Base-by-base conservation (phyloP, 2,888 invertebrate species). In the Chromoteleia sp. region DNA sequence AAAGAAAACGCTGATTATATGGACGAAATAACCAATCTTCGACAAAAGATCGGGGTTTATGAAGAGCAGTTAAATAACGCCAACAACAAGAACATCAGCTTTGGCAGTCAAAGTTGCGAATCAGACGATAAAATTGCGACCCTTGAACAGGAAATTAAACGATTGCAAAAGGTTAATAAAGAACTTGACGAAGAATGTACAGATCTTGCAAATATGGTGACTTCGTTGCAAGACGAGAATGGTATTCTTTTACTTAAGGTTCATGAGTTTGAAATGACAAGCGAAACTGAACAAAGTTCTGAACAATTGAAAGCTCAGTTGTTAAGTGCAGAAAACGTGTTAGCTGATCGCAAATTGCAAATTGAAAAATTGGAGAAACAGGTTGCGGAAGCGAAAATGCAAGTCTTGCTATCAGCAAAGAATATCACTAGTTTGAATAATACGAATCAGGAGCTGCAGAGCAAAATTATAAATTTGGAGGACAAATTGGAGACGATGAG, bases 71-170 rank as follows among this genome's bases (percentile, higher is more conserved):
- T 59, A 14, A 54, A 17, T 10, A 59, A 59, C 6, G 6, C 17
- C 8, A 3, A 41, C 6, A 17, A 10, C 15, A 43, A 7, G 3
- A 45, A 33, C 15, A 10, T 4, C 41, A 17, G 8, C 12, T 19
- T 17, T 0, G 8, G 5, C 2, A 7, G 41, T 33, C 4, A 8
- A 6, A 54, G 4, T 8, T 19, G n/a, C 7, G 14, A 58, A 8
- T 8, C 2, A 0, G 30, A 29, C 52, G 92, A 91, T 0, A 93
- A 93, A 86, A 93, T 83, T 45, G 41, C 87, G 3, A 91, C 92
- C 0, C 77, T 93, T 41, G 93, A 93, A 54, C 92, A 92, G 0
- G 93, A 93, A 87, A 93, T 93, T 84, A 92, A 93, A 0, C 85
- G 85, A 0, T 79, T 86, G 19, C 83, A 84, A 4, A 6, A 10